phyloP scores from a whole-genome alignment of 2,113 vertebrate genomes.

The Cheilinus undulatus region DNA sequence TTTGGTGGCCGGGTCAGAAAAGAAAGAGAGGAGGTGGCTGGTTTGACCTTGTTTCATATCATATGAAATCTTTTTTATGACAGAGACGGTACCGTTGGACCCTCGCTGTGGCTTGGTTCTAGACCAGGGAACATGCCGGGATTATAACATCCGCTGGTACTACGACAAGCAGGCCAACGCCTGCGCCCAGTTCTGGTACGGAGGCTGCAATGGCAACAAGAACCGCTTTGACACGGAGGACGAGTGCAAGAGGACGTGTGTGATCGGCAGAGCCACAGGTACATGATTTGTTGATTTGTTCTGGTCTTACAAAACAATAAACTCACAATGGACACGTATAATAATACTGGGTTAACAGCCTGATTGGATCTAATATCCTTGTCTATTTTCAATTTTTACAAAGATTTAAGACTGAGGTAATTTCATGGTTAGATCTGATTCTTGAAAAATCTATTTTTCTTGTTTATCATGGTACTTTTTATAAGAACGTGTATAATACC shows the following conservation, averaged over 20 bases:
- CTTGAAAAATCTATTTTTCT: too few species aligned
- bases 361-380: too few species aligned
- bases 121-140: conserved; percentile 86
- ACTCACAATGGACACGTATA: too few species aligned
- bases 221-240: conserved; percentile 89
- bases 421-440: too few species aligned
- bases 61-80: neutral
- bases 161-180: conserved; percentile 89
- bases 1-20: neutral
- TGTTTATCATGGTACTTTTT: too few species aligned
- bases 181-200: conserved; percentile 90
- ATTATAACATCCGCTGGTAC: conserved; percentile 88
- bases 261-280: conserved; percentile 67
- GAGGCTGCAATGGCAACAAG: conserved; percentile 85
- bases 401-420: too few species aligned
- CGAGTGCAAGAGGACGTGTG: conserved; percentile 86
- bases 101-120: conserved; percentile 79
- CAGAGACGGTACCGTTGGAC: conserved; percentile 77
- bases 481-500: too few species aligned
- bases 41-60: neutral
- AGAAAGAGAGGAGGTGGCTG: neutral
- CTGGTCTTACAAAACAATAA: too few species aligned
- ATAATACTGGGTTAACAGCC: too few species aligned
- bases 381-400: too few species aligned
- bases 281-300: too few species aligned